Base-by-base conservation (phyloP, 2,113 vertebrate species). In the Lates calcarifer region DNA sequence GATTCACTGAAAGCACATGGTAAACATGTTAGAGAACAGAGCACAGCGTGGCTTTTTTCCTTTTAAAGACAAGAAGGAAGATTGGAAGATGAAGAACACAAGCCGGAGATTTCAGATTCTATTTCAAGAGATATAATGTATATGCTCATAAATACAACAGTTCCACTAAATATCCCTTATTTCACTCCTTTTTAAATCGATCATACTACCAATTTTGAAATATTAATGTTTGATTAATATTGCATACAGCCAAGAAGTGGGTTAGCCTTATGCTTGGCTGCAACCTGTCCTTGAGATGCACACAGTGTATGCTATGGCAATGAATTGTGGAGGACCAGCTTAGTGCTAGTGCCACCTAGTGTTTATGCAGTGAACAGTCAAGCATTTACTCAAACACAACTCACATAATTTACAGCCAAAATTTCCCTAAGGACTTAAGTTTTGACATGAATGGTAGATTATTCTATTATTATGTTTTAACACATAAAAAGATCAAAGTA, bases 231-330 rank as follows among this genome's bases (percentile, higher is more conserved):
- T 33, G 28, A 62, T 58, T 1, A 0, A 51, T 55, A 65, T 41
- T 29, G 33, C 31, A 67, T 24, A 37, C 13, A 68, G 35, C 56
- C 64, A 1, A 57, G 9, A 83, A 39, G 49, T 29, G 15, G 13
- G 72, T 66, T 39, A 74, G n/a, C 28, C 24, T 53, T 33, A 47
- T 15, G 58, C 47, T 77, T 0, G 0, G 53, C 33, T 33, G 37
- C 76, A 81, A 65, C 64, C 29, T 88, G 76, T 20, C 87, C 81
- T 85, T 89, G 67, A 88, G 49, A 81, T 67, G 35, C 61, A 71
- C 51, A 22, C 13, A 41, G 6, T 20, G 24, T 20, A 62, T 6
- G 22, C 37, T 45, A 12, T 20, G 6, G 33, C 33, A 24, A 51
- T 53, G 24, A 76, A 69, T 58, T 57, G 8, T 22, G 31, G 4